Conservation (phyloP, 2,113 vertebrate genomes). For the Catharus minimus region DNA sequence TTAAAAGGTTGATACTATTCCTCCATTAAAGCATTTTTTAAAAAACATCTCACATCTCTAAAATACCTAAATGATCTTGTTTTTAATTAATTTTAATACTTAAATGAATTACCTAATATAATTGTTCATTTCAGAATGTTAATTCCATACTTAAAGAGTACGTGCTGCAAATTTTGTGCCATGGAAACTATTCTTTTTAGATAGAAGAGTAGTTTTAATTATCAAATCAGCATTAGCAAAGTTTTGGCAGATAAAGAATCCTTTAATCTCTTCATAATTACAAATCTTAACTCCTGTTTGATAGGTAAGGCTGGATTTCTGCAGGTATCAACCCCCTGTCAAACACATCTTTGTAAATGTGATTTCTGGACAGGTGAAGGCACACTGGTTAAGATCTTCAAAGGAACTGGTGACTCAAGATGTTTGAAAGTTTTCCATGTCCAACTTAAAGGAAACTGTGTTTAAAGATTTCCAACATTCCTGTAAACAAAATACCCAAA, state of each 20-base stretch:
- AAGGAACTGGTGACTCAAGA: not conserved
- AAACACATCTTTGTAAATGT: not conserved
- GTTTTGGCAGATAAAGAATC: not conserved
- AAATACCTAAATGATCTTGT: not conserved
- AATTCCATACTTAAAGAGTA: not conserved
- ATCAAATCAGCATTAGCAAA: not conserved
- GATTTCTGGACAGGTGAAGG: not conserved
- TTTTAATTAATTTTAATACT: constrained; percentile 3
- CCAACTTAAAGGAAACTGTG: not conserved
- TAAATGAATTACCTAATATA: constrained; percentile 21
- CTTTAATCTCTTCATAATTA: not conserved
- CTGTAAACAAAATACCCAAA: not conserved
- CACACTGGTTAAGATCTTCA: not conserved
- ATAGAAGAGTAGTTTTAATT: constrained; percentile 2
- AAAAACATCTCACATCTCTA: not conserved
- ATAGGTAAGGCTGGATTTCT: not conserved
- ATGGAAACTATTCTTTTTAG: not conserved
- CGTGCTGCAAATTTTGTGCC: not conserved
- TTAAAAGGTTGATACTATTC: not conserved
- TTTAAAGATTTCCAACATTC: not conserved
- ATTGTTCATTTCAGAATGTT: constrained; percentile 2
- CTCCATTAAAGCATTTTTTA: not conserved
- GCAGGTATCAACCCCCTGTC: not conserved
- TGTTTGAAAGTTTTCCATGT: not conserved
- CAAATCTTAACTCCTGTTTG: not conserved